Evolutionary conservation across 2,113 vertebrate species (phyloP).

Genomic region (Cervus canadensis): DNA sequence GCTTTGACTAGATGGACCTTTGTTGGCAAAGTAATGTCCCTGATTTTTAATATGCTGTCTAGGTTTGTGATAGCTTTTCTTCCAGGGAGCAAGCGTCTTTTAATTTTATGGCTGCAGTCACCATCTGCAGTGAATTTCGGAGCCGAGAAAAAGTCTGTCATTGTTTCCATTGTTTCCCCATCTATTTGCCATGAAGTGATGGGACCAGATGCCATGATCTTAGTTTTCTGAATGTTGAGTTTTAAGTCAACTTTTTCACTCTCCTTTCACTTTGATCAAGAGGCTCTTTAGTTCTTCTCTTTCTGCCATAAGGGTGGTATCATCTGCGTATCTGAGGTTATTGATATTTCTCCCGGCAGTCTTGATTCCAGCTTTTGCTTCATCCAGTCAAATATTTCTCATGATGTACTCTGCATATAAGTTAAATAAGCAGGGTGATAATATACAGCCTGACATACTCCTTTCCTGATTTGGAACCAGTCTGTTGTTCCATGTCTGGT

Average conservation of each 20-base stretch:
- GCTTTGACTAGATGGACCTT: neutral
- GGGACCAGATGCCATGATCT: neutral
- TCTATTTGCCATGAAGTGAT: neutral
- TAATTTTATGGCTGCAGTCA: neutral
- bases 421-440: neutral
- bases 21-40: neutral
- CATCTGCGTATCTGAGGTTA: neutral
- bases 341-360: accelerated
- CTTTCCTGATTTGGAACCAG: neutral
- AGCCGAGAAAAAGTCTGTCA: neutral
- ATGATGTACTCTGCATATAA: neutral
- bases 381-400: neutral
- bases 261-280: neutral
- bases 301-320: neutral
- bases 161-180: neutral
- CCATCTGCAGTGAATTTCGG: neutral
- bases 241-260: neutral
- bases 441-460: neutral
- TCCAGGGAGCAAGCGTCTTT: neutral
- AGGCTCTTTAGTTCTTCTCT: neutral
- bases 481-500: neutral
- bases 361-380: neutral
- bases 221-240: neutral
- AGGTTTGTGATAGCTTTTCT: neutral
- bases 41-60: neutral